These are phyloP conservation scores for Carcina quercana DNA, from an alignment of 2,888 invertebrate species.

Conservation along the genomic window DNA sequence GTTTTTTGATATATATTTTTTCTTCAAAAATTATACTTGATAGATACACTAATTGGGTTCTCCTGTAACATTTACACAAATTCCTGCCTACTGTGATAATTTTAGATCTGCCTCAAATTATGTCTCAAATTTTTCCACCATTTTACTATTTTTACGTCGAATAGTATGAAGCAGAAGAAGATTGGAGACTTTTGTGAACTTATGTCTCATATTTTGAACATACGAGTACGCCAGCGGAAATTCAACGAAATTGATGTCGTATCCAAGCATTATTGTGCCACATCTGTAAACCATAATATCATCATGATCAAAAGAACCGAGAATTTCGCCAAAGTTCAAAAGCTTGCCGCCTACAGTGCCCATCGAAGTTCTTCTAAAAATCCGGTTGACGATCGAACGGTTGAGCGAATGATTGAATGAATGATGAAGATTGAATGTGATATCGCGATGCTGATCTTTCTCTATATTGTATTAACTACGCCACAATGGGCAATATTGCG, in stretches of 20 bases:
- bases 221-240: constrained; percentile 4
- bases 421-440: too few relatives aligned
- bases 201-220: too few relatives aligned
- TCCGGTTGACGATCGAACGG: constrained; percentile 40
- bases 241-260: constrained; percentile 1
- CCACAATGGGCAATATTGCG: constrained; percentile 42
- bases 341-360: constrained; percentile 57
- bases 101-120: too few relatives aligned
- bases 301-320: constrained; percentile 25
- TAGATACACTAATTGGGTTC: too few relatives aligned
- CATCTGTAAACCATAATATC: constrained; percentile 21
- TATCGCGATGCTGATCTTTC: constrained; percentile 64
- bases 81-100: too few relatives aligned
- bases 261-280: not conserved
- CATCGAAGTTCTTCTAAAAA: constrained; percentile 56
- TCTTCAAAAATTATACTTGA: too few relatives aligned
- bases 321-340: constrained; percentile 34
- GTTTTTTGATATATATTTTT: too few relatives aligned
- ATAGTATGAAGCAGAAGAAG: too few relatives aligned
- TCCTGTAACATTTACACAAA: too few relatives aligned
- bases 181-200: too few relatives aligned
- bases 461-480: constrained; percentile 55
- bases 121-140: too few relatives aligned
- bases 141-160: too few relatives aligned
- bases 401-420: constrained; percentile 46